These are phyloP conservation scores for Dendrocincla fuliginosa DNA, from an alignment of 2,797 vertebrate species.

Conservation along the genomic window DNA sequence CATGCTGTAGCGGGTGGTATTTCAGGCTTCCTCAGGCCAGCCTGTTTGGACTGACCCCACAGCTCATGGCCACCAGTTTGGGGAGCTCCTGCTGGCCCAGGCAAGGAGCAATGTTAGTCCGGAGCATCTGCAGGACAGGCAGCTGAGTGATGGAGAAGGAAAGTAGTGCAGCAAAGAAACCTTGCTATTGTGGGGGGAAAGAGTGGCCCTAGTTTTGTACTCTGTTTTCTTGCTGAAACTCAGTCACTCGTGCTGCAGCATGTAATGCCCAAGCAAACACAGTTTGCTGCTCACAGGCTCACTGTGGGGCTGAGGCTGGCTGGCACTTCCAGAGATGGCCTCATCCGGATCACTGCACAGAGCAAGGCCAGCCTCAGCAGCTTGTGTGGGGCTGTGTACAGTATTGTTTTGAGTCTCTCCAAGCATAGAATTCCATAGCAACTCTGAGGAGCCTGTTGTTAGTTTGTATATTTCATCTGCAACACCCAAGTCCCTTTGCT, in stretches of 20 bases:
- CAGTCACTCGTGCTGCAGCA: neutral
- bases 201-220: neutral
- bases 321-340: neutral
- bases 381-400: accelerated
- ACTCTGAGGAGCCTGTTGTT: neutral
- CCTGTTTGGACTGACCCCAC: neutral
- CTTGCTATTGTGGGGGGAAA: neutral
- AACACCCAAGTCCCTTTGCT: neutral
- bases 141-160: neutral
- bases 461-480: neutral
- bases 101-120: neutral
- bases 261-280: neutral
- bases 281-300: neutral
- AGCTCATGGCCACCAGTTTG: accelerated
- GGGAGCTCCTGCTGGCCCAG: neutral
- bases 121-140: neutral
- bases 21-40: neutral
- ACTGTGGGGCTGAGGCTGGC: neutral
- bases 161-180: neutral
- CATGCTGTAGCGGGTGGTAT: neutral
- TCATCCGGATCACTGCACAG: neutral
- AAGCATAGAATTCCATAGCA: neutral
- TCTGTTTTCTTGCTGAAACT: neutral
- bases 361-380: neutral
- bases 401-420: neutral